Conservation (phyloP, 2,797 vertebrate genomes). For the Coendou prehensilis region DNA sequence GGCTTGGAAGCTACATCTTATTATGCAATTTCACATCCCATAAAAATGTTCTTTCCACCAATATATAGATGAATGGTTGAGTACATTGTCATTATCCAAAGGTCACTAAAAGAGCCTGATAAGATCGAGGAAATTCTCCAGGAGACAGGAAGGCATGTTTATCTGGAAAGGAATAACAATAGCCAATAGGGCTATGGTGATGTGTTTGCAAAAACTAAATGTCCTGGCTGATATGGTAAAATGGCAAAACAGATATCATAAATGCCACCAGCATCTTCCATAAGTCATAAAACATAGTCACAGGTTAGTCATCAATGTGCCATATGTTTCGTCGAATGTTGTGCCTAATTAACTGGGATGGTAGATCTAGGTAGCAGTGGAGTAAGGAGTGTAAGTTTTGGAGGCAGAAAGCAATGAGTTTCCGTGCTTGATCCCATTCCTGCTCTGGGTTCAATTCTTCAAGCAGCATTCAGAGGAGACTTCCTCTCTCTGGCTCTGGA, state of each 20-base stretch:
- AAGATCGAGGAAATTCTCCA: neutral
- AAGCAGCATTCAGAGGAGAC: neutral
- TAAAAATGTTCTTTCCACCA: neutral
- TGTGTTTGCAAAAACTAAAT: neutral
- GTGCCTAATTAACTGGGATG: fast-evolving
- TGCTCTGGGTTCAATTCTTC: neutral
- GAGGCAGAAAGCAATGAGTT: neutral
- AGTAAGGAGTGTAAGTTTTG: fast-evolving
- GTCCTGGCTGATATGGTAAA: neutral
- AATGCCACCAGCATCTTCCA: neutral
- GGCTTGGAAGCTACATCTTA: neutral
- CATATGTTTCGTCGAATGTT: neutral
- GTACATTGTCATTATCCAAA: neutral
- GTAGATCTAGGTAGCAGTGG: neutral
- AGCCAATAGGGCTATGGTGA: neutral
- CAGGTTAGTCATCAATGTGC: neutral
- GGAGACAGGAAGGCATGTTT: slow-evolving; percentile 14
- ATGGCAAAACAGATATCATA: neutral
- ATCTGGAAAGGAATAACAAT: neutral
- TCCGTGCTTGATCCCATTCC: fast-evolving
- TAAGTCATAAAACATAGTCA: neutral
- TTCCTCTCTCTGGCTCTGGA: neutral
- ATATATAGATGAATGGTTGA: neutral
- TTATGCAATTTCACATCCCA: neutral
- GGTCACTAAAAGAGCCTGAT: neutral